Evolutionary conservation across 2,797 vertebrate genomes (phyloP), one percentile per base, ranked within the genome.

Genomic region (Melanotaenia maccullochi): DNA sequence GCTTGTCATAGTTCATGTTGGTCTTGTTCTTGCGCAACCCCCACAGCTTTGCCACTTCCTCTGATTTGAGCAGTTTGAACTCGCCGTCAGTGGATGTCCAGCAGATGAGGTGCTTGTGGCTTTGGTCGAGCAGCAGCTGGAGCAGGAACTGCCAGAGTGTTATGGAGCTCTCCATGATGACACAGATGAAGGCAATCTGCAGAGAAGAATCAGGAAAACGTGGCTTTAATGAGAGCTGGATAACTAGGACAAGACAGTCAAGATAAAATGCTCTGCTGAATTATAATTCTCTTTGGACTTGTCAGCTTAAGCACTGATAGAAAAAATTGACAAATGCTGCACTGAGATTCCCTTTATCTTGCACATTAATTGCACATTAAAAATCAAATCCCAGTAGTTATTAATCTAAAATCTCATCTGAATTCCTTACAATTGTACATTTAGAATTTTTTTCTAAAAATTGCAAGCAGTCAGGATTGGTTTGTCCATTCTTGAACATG

Each of bases 81-180:
- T 98, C 97, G 24, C 97, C 97, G 85, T 98, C 97, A 42, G 14
- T 0, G 95, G 97, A 98, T 0, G 96, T 98, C 97, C 97, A 98
- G 82, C 97, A 97, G 91, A 98, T 98, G 79, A 98, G 93, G 77
- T 98, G 97, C 84, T 98, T 97, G 64, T 98, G 97, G 55, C 96
- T 98, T 90, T 98, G 97, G 93, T 98, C 97, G 61, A 98, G 95
- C 86, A 98, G 95, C 92, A 98, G 92, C 93, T 98, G 97, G 93
- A 98, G 96, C 87, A 98, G 95, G 94, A 98, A 98, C 96, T 98
- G 97, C 97, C 97, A 98, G 93, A 98, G 91, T 1, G 97, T 98
- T 91, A 98, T 97, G 92, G 97, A 96, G 89, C 97, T 98, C 95
- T 98, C 97, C 97, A 98, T 98, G 90, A 49, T 22, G 47, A 3